Base-by-base conservation (phyloP, 2,797 vertebrate species). In the Pipistrellus pipistrellus region DNA sequence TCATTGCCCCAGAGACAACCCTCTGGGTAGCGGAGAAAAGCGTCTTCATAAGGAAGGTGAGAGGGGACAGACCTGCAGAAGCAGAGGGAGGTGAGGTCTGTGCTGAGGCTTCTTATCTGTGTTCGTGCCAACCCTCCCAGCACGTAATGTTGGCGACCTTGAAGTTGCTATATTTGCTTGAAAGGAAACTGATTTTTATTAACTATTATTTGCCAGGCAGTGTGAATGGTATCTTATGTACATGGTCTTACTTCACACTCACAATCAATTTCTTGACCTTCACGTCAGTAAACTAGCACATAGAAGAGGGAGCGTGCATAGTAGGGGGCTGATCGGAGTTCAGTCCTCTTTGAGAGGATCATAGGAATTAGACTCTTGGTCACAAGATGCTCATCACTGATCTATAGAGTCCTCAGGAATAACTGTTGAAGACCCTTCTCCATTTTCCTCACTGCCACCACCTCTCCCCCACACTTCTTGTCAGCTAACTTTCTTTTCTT, bases 191-290 rank as follows among this genome's bases (percentile, higher is more conserved):
- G n/a, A 15, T 75, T 17, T 12, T 30, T 80, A 46, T 57, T 66
- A 41, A 30, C 35, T 38, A 0, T 12, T 46, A 14, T 48, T 90
- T 87, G 35, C 90, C 35, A 73, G 62, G 32, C 48, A 41, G 9
- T 13, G 12, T 88, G 25, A 81, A 85, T 68, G 27, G 8, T 64
- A 12, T 86, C 51, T 85, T 95, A 82, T 57, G 85, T 95, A 82
- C 57, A 14, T 21, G 64, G 41, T 38, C 92, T 93, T 6, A 14
- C 57, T 77, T 88, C 35, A 55, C 59, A 84, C 59, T 87, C 32
- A n/a, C 14, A 44, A 18, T 14, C 15, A 55, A 35, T 41, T 32
- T 17, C 35, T 91, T 78, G 64, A 86, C 78, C 27, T 48, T 69
- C 68, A 8, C 4, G 0, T 83, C 48, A 51, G n/a, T 57, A 69